Evolutionary conservation across 2,797 vertebrate species (phyloP).

Genomic region (Eulemur coronatus): DNA sequence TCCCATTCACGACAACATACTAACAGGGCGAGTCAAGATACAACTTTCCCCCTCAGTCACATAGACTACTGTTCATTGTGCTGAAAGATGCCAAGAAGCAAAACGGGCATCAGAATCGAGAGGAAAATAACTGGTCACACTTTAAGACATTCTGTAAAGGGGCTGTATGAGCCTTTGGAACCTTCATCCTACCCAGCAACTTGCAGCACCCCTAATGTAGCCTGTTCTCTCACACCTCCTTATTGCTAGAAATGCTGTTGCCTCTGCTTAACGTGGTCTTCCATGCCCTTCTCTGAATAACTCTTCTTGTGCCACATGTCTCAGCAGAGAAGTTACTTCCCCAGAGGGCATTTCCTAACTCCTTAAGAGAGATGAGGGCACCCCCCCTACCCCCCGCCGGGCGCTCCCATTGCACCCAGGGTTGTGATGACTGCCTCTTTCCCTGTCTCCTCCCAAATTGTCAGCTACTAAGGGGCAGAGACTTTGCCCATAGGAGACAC

Average conservation of each 20-base stretch:
- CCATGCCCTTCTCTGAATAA: neutral
- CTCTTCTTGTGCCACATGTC: fast-evolving
- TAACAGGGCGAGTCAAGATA: slow-evolving; percentile 18
- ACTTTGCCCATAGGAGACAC: neutral
- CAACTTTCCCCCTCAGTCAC: neutral
- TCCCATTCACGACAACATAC: slow-evolving; percentile 18
- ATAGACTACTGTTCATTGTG: neutral
- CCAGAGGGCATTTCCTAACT: neutral
- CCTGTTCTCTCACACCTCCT: neutral
- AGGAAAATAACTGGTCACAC: neutral
- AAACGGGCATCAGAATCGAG: neutral
- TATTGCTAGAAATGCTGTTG: neutral
- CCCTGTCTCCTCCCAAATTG: neutral
- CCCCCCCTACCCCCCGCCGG: no score
- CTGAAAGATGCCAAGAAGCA: neutral
- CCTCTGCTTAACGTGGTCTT: neutral
- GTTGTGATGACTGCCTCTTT: neutral
- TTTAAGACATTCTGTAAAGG: neutral
- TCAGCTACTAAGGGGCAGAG: neutral
- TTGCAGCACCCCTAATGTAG: neutral
- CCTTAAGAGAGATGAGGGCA: neutral
- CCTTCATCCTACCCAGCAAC: neutral
- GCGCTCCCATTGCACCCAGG: neutral
- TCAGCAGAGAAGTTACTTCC: neutral
- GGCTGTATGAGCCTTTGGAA: neutral